A percentile compares a stretch with the other conserved stretches of the same genome.
phyloP scores from a whole-genome alignment of 1,140 invertebrate species.

The Odontomachus brunneus region DNA sequence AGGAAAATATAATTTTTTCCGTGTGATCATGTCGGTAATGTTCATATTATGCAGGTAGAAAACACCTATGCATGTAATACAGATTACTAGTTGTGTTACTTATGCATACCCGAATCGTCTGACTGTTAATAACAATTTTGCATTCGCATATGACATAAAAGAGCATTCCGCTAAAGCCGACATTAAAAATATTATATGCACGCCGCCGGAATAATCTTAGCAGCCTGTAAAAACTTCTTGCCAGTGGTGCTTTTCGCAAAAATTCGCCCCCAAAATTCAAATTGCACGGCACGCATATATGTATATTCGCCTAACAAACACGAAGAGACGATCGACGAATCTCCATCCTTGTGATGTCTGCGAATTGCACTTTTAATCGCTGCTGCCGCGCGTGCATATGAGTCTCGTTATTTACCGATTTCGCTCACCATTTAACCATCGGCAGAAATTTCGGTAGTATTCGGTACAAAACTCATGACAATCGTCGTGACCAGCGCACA shows the following conservation, averaged over 20 bases:
- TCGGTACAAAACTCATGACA: neutral
- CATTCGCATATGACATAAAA: neutral
- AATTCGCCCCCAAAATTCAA: neutral
- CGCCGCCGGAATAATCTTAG: neutral
- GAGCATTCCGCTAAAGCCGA: neutral
- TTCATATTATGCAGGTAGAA: neutral
- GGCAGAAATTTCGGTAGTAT: neutral
- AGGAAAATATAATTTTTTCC: too few relatives aligned
- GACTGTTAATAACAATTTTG: neutral
- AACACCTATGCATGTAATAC: neutral
- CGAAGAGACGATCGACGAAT: neutral
- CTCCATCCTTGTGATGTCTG: neutral
- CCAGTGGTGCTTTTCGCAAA: neutral
- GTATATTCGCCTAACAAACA: too few relatives aligned
- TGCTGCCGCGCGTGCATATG: neutral
- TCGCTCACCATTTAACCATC: constrained; percentile 13
- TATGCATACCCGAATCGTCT: neutral
- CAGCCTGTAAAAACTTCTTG: neutral
- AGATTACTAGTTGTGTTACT: neutral
- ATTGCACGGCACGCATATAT: neutral
- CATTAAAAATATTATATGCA: neutral
- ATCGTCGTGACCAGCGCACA: neutral
- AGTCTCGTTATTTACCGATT: neutral
- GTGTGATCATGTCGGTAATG: too few relatives aligned
- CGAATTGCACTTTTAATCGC: neutral